These are phyloP conservation scores for Sylvilagus floridanus DNA, from an alignment of 2,797 vertebrate species.

Conservation along the genomic window DNA sequence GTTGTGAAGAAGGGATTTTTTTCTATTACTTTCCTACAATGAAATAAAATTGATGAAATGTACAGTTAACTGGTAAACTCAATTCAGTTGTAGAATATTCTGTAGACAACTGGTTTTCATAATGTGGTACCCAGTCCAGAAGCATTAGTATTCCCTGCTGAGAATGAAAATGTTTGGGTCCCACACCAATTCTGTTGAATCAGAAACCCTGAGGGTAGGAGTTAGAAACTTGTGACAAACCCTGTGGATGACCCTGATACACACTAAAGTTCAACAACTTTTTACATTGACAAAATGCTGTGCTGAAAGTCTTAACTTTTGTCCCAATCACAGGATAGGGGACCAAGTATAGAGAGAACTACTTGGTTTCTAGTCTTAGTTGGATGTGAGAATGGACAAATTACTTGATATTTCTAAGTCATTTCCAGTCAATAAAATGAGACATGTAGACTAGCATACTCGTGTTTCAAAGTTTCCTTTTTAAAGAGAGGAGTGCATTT, in stretches of 20 bases:
- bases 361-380: background rate
- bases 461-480: conserved; percentile 4
- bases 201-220: background rate
- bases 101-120: background rate
- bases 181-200: background rate
- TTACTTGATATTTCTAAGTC: background rate
- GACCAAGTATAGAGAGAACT: background rate
- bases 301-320: background rate
- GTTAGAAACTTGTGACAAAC: background rate
- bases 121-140: background rate
- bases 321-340: background rate
- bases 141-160: background rate
- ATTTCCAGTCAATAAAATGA: conserved; percentile 38
- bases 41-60: conserved; percentile 28
- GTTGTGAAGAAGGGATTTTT: conserved; percentile 21
- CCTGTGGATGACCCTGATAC: background rate
- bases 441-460: background rate
- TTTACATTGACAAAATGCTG: background rate
- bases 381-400: background rate
- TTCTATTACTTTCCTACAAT: background rate
- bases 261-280: background rate
- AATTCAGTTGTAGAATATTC: background rate
- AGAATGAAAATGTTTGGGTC: background rate
- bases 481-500: background rate
- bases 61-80: background rate